Evolutionary conservation across 2,113 vertebrate species (phyloP).

Genomic region (Microcebus tavaratra): DNA sequence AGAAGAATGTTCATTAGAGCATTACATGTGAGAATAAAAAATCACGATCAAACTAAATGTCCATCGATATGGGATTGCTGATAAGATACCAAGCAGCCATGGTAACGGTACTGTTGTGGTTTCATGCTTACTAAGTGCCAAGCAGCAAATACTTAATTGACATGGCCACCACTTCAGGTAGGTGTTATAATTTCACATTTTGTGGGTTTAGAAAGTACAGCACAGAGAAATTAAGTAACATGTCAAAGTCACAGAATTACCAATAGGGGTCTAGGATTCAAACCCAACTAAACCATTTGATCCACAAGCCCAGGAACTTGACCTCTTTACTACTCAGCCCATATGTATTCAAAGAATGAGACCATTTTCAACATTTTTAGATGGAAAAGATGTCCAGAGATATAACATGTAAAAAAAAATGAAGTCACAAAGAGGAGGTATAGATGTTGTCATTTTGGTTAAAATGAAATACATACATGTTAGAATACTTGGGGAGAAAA

Average conservation of each 20-base stretch:
- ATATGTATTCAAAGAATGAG: not conserved
- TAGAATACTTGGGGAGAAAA: not conserved
- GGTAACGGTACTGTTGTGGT: fast-evolving
- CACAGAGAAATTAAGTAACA: not conserved
- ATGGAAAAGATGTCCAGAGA: not conserved
- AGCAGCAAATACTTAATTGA: not conserved
- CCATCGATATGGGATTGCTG: not conserved
- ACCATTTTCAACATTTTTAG: not conserved
- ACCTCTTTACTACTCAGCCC: not conserved
- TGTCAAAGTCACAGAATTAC: not conserved
- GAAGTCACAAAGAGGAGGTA: not conserved
- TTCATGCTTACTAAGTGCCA: not conserved
- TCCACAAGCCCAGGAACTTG: not conserved
- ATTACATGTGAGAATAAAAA: not conserved
- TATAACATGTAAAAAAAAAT: not conserved
- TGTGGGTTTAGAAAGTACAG: not conserved
- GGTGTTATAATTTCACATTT: not conserved
- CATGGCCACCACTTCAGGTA: not conserved
- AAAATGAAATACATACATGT: not conserved
- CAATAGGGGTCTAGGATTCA: not conserved
- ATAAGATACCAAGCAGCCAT: not conserved
- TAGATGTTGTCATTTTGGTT: not conserved
- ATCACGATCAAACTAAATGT: not conserved
- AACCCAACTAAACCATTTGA: not conserved
- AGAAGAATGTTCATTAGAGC: not conserved